Evolutionary conservation across 1,140 invertebrate genomes (phyloP), one percentile per base, ranked within the genome.

Genomic region (Oscheius sp.): DNA sequence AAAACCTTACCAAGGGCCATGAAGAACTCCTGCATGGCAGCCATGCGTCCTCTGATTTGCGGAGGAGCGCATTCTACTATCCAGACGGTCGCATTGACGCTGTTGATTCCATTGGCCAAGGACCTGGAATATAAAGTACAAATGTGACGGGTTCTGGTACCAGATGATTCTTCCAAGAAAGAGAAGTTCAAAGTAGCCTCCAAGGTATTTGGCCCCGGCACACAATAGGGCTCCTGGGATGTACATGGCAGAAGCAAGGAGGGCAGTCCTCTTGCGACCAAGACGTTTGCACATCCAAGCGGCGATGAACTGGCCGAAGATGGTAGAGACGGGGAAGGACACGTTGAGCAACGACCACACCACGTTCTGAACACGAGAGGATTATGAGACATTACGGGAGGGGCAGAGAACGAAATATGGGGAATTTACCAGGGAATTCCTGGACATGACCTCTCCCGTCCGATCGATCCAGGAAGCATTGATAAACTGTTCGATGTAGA

Each of bases 21-120:
- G 42, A 75, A 76, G 63, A 76, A 62, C 65, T 76, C 75, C 35
- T 76, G 75, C 73, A 76, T 76, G 3, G 72, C 73, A 3, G 75
- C 75, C 75, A 76, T 76, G 31, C 75, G 49, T 35, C 75, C 75
- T 18, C 75, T 10, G 20, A 65, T 61, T n/a, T 63, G 34, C 18
- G 73, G 55, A 38, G 75, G 72, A 2, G 75, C 75, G 28, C 71
- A 74, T 58, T 76, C 75, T 15, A 76, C 75, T 28, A 76, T 76
- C 75, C 75, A 76, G 10, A 76, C 75, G 3, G 75, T 76, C 1
- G 71, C 71, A 55, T 76, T 76, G 2, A 76, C 75, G 7, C 66
- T 68, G 20, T 76, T 68, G 3, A 76, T 62, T n/a, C 75, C 75
- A 26, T 68, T 76, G 2, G 75, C 75, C 3, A 75, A 52, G 1